Evolutionary conservation across 2,888 invertebrate genomes (phyloP).

Genomic region (Andrena flavipes): DNA sequence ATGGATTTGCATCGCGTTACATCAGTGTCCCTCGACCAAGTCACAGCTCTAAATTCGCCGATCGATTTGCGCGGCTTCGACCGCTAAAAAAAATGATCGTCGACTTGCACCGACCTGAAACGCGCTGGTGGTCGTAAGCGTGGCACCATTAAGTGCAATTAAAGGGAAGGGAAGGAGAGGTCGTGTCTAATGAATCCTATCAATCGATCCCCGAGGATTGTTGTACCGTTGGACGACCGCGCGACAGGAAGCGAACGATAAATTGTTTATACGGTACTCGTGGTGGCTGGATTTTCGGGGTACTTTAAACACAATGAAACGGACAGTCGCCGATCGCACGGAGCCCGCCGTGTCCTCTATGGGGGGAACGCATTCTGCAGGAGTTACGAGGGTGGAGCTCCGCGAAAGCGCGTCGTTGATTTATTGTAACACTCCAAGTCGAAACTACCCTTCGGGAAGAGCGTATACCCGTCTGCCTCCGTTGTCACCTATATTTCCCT

Average conservation of each 20-base stretch:
- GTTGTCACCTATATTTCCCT: conserved; percentile 36
- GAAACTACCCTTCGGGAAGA: conserved; percentile 68
- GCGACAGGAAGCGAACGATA: conserved; percentile 38
- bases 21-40: too few relatives aligned
- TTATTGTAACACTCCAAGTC: conserved; percentile 79
- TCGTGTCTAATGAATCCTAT: background rate
- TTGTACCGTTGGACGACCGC: background rate
- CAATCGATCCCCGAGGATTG: background rate
- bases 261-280: conserved; percentile 60
- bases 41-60: too few relatives aligned
- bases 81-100: too few relatives aligned
- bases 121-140: too few relatives aligned
- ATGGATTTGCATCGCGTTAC: too few relatives aligned
- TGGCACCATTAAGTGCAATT: background rate
- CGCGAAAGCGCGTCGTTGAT: conserved; percentile 73
- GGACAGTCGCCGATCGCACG: conserved; percentile 53
- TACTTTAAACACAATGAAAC: conserved; percentile 74
- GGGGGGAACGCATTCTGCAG: conserved; percentile 57
- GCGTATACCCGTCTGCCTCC: background rate
- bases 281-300: conserved; percentile 49
- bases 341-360: conserved; percentile 65
- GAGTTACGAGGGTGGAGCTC: conserved; percentile 76
- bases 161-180: background rate
- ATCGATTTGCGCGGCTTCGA: too few relatives aligned
- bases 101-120: too few relatives aligned